Evolutionary conservation across 1,140 invertebrate species (phyloP).

Genomic region (Drosophila virilis): DNA sequence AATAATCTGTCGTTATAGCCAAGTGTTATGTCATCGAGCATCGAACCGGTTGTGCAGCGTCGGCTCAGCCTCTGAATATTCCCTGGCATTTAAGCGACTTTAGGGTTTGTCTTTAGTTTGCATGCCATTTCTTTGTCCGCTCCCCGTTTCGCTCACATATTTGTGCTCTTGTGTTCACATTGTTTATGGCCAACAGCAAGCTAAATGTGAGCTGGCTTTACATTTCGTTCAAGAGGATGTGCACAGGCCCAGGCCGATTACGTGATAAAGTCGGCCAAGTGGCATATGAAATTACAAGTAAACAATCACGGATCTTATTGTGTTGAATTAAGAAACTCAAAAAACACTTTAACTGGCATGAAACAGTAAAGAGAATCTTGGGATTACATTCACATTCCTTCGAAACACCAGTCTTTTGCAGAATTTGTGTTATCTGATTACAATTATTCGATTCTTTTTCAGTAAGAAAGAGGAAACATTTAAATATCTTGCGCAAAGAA

Average conservation of each 20-base stretch:
- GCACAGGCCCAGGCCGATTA: conserved; percentile 18
- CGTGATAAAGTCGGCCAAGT: conserved; percentile 45
- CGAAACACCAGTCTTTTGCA: too few species aligned
- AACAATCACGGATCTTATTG: conserved; percentile 2
- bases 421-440: too few species aligned
- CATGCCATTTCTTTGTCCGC: conserved; percentile 35
- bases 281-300: conserved; percentile 28
- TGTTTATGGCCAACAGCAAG: conserved; percentile 11
- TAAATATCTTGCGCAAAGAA: too few species aligned
- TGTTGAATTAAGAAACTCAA: background rate
- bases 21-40: conserved; percentile 70
- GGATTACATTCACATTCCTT: too few species aligned
- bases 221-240: conserved; percentile 48
- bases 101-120: conserved; percentile 53
- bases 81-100: conserved; percentile 66
- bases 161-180: background rate
- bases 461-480: too few species aligned
- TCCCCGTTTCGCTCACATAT: conserved; percentile 7
- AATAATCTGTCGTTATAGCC: conserved; percentile 72
- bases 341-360: background rate
- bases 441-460: too few species aligned
- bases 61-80: conserved; percentile 48
- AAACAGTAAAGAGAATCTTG: background rate
- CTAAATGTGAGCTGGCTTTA: conserved; percentile 32
- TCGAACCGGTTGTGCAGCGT: conserved; percentile 65